These are phyloP conservation scores for Parambassis ranga DNA, from an alignment of 2,797 vertebrate genomes.

Conservation along the genomic window DNA sequence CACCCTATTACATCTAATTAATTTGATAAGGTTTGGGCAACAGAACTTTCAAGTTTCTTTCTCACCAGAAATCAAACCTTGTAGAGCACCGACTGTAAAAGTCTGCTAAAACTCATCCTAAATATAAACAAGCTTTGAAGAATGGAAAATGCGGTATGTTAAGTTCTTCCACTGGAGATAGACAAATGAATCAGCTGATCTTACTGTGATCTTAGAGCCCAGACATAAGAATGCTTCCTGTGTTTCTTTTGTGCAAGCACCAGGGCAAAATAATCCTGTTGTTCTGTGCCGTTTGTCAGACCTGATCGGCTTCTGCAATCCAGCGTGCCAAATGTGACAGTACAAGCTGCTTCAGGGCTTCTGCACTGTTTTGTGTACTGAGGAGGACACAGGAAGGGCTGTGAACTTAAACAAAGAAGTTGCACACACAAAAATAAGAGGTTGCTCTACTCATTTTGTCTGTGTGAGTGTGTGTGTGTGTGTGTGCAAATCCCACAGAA, in stretches of 20 bases:
- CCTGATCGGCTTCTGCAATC: neutral
- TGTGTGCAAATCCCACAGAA: slow-evolving; percentile 5
- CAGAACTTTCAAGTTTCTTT: no score
- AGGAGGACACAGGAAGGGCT: neutral
- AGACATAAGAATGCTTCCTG: neutral
- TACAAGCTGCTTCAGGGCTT: neutral
- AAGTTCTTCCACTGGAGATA: no score
- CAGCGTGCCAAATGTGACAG: slow-evolving; percentile 1
- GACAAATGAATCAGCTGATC: neutral
- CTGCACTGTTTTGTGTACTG: neutral
- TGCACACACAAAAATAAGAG: neutral
- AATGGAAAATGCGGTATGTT: no score
- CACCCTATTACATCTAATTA: no score
- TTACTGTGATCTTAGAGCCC: neutral
- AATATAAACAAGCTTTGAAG: no score
- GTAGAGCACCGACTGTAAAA: no score
- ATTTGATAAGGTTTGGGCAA: no score
- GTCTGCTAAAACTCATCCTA: no score
- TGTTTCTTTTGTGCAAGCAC: neutral
- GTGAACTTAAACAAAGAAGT: neutral
- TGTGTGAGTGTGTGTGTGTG: no score
- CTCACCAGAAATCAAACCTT: no score
- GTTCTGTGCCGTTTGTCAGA: neutral
- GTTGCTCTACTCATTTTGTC: neutral
- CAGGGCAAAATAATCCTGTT: neutral